Conservation (phyloP, 2,113 vertebrate species). For the Sigmodon hispidus region DNA sequence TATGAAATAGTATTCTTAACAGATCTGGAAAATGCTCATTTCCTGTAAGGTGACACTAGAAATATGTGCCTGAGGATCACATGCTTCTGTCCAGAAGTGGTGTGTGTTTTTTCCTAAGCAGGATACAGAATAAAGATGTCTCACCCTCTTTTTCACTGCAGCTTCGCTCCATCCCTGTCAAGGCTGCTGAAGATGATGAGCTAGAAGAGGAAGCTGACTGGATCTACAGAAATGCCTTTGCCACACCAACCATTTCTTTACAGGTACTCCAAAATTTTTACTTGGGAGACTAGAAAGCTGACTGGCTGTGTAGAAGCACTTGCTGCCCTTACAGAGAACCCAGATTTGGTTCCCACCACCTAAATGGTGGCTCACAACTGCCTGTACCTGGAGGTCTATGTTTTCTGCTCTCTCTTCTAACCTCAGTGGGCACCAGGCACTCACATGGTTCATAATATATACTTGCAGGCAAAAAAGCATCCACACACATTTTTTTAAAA, state of each 20-base stretch:
- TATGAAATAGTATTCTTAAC: background rate
- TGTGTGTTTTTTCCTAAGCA: background rate
- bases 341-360: background rate
- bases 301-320: background rate
- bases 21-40: background rate
- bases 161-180: conserved; percentile 95
- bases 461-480: background rate
- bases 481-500: too few relatives aligned
- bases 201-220: conserved; percentile 99
- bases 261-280: conserved; percentile 88
- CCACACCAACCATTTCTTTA: conserved; percentile 96
- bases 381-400: background rate
- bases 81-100: background rate
- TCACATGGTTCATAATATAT: background rate
- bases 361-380: background rate
- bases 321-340: background rate
- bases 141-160: conserved; percentile 72
- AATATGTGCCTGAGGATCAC: background rate
- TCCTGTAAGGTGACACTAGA: background rate
- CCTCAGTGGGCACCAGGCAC: background rate
- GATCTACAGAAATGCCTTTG: conserved; percentile 99
- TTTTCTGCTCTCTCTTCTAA: background rate
- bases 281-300: background rate
- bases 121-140: background rate
- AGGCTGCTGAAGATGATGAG: conserved; percentile 96